Evolutionary conservation across 1,140 invertebrate genomes (phyloP), one percentile per base, ranked within the genome.

Genomic region (Drosophila kohkoa): DNA sequence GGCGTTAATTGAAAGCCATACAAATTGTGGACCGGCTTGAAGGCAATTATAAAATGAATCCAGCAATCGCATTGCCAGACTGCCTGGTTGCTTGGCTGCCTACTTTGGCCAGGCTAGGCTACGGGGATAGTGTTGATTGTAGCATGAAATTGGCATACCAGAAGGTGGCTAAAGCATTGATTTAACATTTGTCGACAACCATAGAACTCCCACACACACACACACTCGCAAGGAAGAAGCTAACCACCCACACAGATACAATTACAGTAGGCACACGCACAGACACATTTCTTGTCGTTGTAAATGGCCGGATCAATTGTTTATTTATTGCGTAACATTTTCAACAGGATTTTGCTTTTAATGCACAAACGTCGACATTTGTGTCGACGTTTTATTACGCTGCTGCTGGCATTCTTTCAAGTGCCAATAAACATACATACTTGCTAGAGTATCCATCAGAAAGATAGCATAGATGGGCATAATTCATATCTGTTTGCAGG

Each of bases 1-100:
- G 54, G 81, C 83, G 85, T 82, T 88, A 88, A 88, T 88, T 88
- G 85, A 88, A 88, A 89, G 85, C 83, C 83, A 88, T 88, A 88
- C 83, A 88, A 88, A 88, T 83, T 80, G 85, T 82, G 35, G 51
- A n/a, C 25, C 73, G 73, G 70, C 83, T 81, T 63, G 51, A 79
- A 75, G 81, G 77, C 85, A 88, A 88, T 88, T 88, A 83, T 83
- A 89, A 88, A 88, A 83, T 83, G 75, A 60, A 64, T 81, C 85
- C 28, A 10, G 20, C 32, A 45, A 15, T 13, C 16, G 15, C 13
- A 13, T 32, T 46, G 25, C 10, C 41, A 20, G 52, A 7, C 30
- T 46, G 5, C 2, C n/a, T 28, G 35, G 45, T 13, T 70, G 58
- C 6, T n/a, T 54, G 62, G 0, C 20, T 25, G 20, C 20, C 20